Percentiles rank a stretch among this genome's conserved stretches.
Evolutionary conservation across 1,140 invertebrate genomes (phyloP).

Genomic region (Penaeus japonicus): DNA sequence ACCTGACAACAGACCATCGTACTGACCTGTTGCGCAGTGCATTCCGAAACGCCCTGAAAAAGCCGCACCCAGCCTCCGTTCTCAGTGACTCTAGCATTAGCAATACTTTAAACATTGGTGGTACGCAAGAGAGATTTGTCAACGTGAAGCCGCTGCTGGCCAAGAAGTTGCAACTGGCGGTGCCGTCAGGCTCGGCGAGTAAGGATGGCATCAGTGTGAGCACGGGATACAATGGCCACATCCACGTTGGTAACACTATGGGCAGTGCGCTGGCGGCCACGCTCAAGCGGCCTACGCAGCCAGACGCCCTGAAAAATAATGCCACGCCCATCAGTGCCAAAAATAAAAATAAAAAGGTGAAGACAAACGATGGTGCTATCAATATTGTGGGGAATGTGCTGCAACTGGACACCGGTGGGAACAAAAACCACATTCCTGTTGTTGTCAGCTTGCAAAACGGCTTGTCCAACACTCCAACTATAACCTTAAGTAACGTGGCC

Average conservation of each 20-base stretch:
- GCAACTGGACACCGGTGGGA: slow-evolving; percentile 57
- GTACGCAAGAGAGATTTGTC: slow-evolving; percentile 52
- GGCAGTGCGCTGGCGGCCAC: slow-evolving; percentile 48
- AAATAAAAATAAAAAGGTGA: slow-evolving; percentile 58
- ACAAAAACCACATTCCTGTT: slow-evolving; percentile 59
- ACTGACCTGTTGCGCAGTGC: slow-evolving; percentile 53
- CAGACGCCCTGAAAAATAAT: slow-evolving; percentile 47
- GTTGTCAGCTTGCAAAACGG: slow-evolving; percentile 59
- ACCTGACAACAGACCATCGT: slow-evolving; percentile 53
- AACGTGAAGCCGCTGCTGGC: slow-evolving; percentile 58
- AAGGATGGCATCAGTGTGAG: slow-evolving; percentile 58
- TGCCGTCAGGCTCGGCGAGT: slow-evolving; percentile 47
- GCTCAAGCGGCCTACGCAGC: slow-evolving; percentile 44
- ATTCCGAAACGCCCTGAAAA: slow-evolving; percentile 56
- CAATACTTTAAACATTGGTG: slow-evolving; percentile 45
- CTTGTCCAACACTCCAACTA: slow-evolving; percentile 52
- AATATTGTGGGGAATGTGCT: slow-evolving; percentile 57
- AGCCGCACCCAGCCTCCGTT: slow-evolving; percentile 48
- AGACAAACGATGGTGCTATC: slow-evolving; percentile 57
- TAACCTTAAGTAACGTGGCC: slow-evolving; percentile 57
- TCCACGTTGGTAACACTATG: slow-evolving; percentile 51
- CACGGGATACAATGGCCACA: slow-evolving; percentile 58
- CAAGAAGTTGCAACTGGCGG: slow-evolving; percentile 54
- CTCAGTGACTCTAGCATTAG: slow-evolving; percentile 37
- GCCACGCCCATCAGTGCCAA: slow-evolving; percentile 49